Evolutionary conservation across 2,888 invertebrate genomes (phyloP), one percentile per base, ranked within the genome.

Genomic region (Thereva nobilitata): DNA sequence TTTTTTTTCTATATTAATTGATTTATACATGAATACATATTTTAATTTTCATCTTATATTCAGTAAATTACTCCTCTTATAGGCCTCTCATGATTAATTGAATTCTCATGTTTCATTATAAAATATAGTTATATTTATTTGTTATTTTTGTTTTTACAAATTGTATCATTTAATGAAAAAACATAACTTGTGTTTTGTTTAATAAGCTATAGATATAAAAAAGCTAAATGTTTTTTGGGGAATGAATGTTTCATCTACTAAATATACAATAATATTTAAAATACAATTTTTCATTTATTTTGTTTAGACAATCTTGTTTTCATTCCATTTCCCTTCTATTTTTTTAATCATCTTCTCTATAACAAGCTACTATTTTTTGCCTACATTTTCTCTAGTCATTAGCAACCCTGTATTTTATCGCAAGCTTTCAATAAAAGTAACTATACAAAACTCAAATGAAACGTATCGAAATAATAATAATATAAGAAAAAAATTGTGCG

Each of bases 321-420:
- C 57, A 37, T 59, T 59, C 9, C 37, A 45, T 47, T 59, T 42
- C 50, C 23, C 23, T 23, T 23, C 2, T 23, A n/a, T 23, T 59
- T 47, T 23, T 9, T 34, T 57, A 61, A 49, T 50, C 61, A 61
- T 61, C 50, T 50, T 23, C 41, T 50, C 61, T 61, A 61, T 10
- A 50, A 23, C 23, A 23, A 23, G 23, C 23, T 23, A 23, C 23
- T 23, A 23, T 23, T 23, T 23, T 41, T 61, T 61, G 12, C 57
- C 57, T 59, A 59, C 37, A n/a, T 59, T 49, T 41, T 23, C 23
- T 59, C 49, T 59, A 47, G 49, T 45, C 35, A 10, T 40, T 50
- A 61, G 61, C 50, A 61, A 61, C 61, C 61, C 61, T 61, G 61
- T 61, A 61, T 61, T 61, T 61, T 50, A 40, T 50, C 41, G 50